Base-by-base conservation (phyloP, 2,113 vertebrate species). In the Notothenia rossii region DNA sequence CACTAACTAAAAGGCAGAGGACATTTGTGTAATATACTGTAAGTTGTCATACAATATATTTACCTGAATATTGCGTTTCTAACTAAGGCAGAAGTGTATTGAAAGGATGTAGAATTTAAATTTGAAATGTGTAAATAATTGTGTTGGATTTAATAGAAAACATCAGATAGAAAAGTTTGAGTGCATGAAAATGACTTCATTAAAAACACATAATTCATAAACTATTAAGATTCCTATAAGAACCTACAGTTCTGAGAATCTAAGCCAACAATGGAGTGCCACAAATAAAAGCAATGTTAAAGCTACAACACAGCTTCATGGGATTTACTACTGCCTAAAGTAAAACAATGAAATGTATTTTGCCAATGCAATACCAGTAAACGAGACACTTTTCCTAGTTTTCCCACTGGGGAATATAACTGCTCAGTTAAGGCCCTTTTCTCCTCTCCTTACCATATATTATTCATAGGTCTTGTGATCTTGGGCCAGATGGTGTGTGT, bases 401-500 rank as follows among this genome's bases (percentile, higher is more conserved):
- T 22, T 54, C n/a, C 36, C 25, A 49, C 2, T 72, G 17, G 55
- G 17, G 4, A 54, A 43, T 68, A 25, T 13, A 53, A 45, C 61
- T 40, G 25, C 50, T 60, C 10, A 51, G n/a, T 64, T 55, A 33
- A 33, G 8, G 25, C 43, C 65, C 10, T 13, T 48, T 64, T 62
- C 40, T 61, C 12, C 6, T 66, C 29, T 65, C 11, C 7, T 18
- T 48, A 55, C 13, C 25, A 25, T 63, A 64, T 33, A 62, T n/a
- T 54, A 60, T 66, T 53, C 17, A 15, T 50, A 12, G 5, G 48
- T 65, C 72, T 75, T 79, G 43, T 77, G 49, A 59, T 83, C 76
- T 77, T 36, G 20, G 61, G 59, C 86, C 81, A 88, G 79, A 89
- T 86, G 89, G 70, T 71, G 22, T 59, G 49, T 64, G 67, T 69